A percentile compares a stretch with the other conserved stretches of the same genome.
Conservation (phyloP, 1,140 invertebrate genomes). For the Drosophila tristis region DNA sequence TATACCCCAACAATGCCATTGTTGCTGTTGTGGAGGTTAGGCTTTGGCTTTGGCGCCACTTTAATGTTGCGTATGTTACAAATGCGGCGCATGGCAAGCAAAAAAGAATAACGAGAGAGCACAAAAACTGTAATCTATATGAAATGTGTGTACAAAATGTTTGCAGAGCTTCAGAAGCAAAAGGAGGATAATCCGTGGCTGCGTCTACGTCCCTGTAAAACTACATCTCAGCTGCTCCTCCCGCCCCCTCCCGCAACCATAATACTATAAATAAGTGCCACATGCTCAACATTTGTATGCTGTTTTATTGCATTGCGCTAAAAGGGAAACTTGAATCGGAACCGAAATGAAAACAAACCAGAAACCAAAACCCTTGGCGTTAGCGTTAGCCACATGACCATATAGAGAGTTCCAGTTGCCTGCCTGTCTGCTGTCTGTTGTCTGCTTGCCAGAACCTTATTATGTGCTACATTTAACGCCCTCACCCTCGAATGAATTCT, state of each 20-base stretch:
- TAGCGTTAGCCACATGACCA: conserved; percentile 16
- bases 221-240: conserved; percentile 21
- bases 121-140: conserved; percentile 57
- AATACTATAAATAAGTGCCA: conserved; percentile 73
- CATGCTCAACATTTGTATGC: conserved; percentile 81
- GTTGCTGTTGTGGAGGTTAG: conserved; percentile 43
- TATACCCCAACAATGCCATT: conserved; percentile 14
- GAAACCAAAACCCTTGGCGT: not conserved
- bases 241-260: conserved; percentile 20
- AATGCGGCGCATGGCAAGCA: conserved; percentile 21
- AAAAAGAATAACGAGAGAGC: conserved; percentile 33
- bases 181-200: conserved; percentile 9
- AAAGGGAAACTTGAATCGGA: conserved; percentile 57
- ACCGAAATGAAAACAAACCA: conserved; percentile 5
- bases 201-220: conserved; percentile 17
- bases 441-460: conserved; percentile 61
- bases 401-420: conserved; percentile 11
- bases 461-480: conserved; percentile 81
- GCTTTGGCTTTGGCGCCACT: conserved; percentile 66
- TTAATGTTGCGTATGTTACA: conserved; percentile 69
- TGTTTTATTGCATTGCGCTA: conserved; percentile 79
- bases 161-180: conserved; percentile 21
- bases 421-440: conserved; percentile 11
- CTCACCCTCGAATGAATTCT: conserved; percentile 40
- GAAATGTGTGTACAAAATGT: conserved; percentile 65